Evolutionary conservation across 1,140 invertebrate species (phyloP).

Genomic region (Hirudo medicinalis): DNA sequence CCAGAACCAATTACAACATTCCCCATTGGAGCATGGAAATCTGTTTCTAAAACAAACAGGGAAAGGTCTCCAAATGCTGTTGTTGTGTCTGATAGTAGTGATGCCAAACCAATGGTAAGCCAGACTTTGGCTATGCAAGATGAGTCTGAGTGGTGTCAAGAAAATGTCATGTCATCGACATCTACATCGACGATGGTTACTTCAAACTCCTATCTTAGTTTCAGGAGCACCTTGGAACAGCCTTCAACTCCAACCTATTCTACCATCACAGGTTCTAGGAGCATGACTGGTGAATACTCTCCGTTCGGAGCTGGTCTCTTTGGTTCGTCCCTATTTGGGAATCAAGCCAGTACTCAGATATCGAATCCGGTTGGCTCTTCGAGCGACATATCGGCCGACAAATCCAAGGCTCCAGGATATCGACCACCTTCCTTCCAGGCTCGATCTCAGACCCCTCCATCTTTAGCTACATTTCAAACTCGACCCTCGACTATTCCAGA

Average conservation of each 20-base stretch:
- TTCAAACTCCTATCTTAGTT: not conserved
- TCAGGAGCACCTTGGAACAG: not conserved
- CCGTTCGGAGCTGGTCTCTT: slow-evolving; percentile 1
- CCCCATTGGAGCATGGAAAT: slow-evolving; percentile 15
- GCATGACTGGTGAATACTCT: not conserved
- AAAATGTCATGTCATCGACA: not conserved
- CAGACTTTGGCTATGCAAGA: not conserved
- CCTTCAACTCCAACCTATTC: not conserved
- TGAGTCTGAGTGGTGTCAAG: not conserved
- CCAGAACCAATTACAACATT: slow-evolving; percentile 14
- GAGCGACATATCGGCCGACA: slow-evolving; percentile 2
- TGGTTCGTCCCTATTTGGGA: not conserved
- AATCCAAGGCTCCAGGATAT: slow-evolving; percentile 16
- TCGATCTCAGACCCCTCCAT: not conserved
- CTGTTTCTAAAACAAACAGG: not conserved
- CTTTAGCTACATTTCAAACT: not conserved
- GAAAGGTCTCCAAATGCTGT: not conserved
- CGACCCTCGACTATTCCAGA: not conserved
- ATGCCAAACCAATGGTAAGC: not conserved
- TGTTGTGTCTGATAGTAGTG: not conserved
- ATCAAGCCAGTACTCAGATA: not conserved
- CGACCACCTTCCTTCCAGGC: slow-evolving; percentile 15
- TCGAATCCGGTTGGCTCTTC: not conserved
- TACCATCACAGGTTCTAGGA: not conserved
- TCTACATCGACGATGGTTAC: not conserved